A percentile compares a stretch with the other conserved stretches of the same genome.
phyloP scores from a whole-genome alignment of 1,140 invertebrate genomes.

The Drosophila nigrodunni region DNA sequence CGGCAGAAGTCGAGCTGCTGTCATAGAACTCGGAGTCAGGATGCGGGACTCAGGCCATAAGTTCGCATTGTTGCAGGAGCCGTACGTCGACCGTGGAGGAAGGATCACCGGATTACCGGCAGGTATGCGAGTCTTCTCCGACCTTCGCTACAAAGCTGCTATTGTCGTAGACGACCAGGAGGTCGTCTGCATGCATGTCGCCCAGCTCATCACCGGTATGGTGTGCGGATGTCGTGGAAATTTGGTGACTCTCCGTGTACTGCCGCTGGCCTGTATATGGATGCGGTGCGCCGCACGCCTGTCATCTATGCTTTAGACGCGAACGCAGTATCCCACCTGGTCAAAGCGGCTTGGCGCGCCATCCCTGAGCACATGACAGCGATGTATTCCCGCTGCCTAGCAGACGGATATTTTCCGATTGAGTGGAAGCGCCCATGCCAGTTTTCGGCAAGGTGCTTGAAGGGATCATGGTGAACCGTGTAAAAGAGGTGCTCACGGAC shows the following conservation, averaged over 20 bases:
- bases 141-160: not conserved
- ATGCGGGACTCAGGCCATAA: too few relatives aligned
- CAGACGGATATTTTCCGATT: conserved; percentile 16
- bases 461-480: conserved; percentile 39
- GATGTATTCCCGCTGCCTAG: too few relatives aligned
- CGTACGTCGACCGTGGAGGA: not conserved
- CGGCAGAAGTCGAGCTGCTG: too few relatives aligned
- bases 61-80: too few relatives aligned
- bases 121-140: conserved; percentile 4
- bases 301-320: too few relatives aligned
- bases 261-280: not conserved
- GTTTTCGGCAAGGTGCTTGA: conserved; percentile 45
- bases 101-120: not conserved
- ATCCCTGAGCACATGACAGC: too few relatives aligned
- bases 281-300: not conserved
- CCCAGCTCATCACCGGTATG: conserved; percentile 4
- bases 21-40: too few relatives aligned
- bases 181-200: conserved; percentile 18
- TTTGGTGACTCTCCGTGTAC: not conserved
- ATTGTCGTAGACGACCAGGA: conserved; percentile 1
- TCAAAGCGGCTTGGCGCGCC: too few relatives aligned
- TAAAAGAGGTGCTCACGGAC: conserved; percentile 20
- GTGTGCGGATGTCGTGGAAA: not conserved
- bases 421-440: conserved; percentile 37
- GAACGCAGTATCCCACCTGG: too few relatives aligned